Percentiles rank a stretch among this genome's conserved stretches.
Evolutionary conservation across 1,140 invertebrate genomes (phyloP).

Genomic region (Plutomurus gul): DNA sequence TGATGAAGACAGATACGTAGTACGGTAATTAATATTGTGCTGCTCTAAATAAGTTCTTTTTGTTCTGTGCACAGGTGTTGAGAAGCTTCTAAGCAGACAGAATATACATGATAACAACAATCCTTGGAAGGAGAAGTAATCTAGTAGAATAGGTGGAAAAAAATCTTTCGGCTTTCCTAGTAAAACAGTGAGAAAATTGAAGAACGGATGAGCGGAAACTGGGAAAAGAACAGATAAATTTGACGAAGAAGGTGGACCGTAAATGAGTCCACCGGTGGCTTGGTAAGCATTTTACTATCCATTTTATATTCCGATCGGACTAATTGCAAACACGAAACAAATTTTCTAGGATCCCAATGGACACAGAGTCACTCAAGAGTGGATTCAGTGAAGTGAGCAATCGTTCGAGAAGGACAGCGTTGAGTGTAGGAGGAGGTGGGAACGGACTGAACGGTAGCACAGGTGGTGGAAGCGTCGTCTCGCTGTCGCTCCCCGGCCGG

Average conservation of each 20-base stretch:
- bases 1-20: neutral
- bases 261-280: conserved; percentile 42
- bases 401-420: conserved; percentile 38
- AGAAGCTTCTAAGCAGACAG: neutral
- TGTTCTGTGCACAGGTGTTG: neutral
- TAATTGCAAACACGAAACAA: too few species aligned
- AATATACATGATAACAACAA: neutral
- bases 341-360: conserved; percentile 49
- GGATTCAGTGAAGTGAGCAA: conserved; percentile 50
- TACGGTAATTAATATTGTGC: neutral
- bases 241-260: conserved; percentile 5
- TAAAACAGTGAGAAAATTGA: neutral
- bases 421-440: conserved; percentile 7
- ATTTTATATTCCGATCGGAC: too few species aligned
- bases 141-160: neutral
- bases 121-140: neutral
- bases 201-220: conserved; percentile 20
- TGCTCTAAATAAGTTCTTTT: neutral
- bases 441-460: conserved; percentile 25
- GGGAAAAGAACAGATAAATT: neutral
- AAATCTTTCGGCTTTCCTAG: neutral
- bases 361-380: conserved; percentile 52
- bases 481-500: conserved; percentile 44
- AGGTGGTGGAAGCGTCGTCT: conserved; percentile 41
- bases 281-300: too few species aligned